These are phyloP conservation scores for Pseudomyrmex flavicornis DNA, from an alignment of 1,140 invertebrate species.

Conservation along the genomic window DNA sequence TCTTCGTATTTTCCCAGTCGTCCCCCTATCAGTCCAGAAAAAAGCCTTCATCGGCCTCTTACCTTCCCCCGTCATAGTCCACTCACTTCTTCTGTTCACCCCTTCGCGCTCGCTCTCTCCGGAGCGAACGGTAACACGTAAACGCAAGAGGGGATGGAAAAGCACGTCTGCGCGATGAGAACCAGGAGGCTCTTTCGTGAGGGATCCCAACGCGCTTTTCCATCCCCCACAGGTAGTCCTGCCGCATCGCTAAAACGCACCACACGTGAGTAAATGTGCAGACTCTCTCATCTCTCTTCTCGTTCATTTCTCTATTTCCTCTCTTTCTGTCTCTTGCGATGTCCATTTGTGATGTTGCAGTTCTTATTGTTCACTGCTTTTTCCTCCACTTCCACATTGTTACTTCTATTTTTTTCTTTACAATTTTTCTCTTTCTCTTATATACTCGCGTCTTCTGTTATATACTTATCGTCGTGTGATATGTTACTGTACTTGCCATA, in stretches of 20 bases:
- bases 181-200: conserved; percentile 69
- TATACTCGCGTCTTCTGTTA: not conserved
- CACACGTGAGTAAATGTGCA: conserved; percentile 83
- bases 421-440: not conserved
- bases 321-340: conserved; percentile 1
- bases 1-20: conserved; percentile 22
- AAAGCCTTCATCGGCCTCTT: conserved; percentile 49
- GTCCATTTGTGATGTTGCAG: not conserved
- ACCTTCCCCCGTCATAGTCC: conserved; percentile 25
- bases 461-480: conserved; percentile 6
- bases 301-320: conserved; percentile 23
- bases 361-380: conserved; percentile 15
- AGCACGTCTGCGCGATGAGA: conserved; percentile 74
- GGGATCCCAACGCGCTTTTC: conserved; percentile 72
- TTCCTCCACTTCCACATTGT: not conserved
- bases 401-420: not conserved
- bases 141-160: conserved; percentile 52
- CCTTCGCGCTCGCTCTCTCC: conserved; percentile 24
- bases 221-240: conserved; percentile 81
- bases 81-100: conserved; percentile 18
- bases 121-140: conserved; percentile 56
- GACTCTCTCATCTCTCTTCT: conserved; percentile 56
- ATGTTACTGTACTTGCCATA: conserved; percentile 10
- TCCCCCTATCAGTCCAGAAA: conserved; percentile 44
- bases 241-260: conserved; percentile 83